phyloP scores from a whole-genome alignment of 2,113 vertebrate genomes.

The Melospiza georgiana region DNA sequence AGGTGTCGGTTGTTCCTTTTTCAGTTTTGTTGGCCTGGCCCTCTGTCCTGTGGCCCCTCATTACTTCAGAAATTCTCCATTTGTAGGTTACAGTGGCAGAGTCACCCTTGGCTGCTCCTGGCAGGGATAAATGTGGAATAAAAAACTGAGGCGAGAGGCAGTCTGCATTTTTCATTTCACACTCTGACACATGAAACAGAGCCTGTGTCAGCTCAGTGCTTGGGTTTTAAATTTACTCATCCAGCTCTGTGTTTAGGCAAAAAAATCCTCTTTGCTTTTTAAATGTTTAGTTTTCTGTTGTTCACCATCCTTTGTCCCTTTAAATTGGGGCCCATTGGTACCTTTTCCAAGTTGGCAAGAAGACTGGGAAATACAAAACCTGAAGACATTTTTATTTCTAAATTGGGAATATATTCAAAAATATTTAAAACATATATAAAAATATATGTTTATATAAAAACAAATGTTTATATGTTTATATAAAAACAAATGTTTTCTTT shows the following conservation, averaged over 20 bases:
- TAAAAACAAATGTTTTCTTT: not conserved
- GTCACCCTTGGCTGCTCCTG: not conserved
- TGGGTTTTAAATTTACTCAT: not conserved
- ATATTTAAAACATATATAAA: too few relatives aligned
- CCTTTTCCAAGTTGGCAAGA: not conserved
- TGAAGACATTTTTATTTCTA: not conserved
- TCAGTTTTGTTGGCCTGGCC: not conserved
- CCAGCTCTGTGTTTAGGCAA: not conserved
- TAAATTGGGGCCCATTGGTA: not conserved
- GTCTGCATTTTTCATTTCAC: not conserved
- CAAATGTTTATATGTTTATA: not conserved
- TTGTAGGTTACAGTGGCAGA: not conserved
- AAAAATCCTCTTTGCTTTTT: not conserved
- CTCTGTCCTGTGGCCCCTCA: not conserved
- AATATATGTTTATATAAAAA: not conserved
- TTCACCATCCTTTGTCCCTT: not conserved
- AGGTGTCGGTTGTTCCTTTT: not conserved
- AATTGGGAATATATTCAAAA: not conserved
- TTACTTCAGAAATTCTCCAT: not conserved
- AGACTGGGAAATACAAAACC: not conserved
- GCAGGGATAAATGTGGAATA: not conserved
- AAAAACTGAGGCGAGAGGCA: not conserved
- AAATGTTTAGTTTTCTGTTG: not conserved
- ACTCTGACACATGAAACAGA: not conserved
- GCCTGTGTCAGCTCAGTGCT: not conserved